Percentiles rank a stretch among this genome's conserved stretches.
Conservation (phyloP, 2,113 vertebrate species). For the Gavialis gangeticus region DNA sequence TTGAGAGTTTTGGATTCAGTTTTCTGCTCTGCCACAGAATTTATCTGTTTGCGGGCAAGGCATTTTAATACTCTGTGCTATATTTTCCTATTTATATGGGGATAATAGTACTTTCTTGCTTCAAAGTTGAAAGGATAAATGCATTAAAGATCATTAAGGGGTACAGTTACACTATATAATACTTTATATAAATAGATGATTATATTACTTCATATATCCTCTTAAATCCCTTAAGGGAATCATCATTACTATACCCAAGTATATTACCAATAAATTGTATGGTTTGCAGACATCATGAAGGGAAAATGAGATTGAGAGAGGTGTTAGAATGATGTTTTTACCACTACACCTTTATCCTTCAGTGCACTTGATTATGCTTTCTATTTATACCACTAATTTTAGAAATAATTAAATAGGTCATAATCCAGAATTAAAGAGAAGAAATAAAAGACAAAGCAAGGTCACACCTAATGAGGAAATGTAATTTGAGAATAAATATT, state of each 20-base stretch:
- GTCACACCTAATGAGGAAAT: slow-evolving; percentile 13
- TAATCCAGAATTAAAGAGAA: slow-evolving; percentile 43
- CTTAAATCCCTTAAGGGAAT: neutral
- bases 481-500: slow-evolving; percentile 8
- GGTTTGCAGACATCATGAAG: neutral
- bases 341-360: neutral
- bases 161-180: neutral
- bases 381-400: slow-evolving; percentile 32
- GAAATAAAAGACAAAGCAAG: slow-evolving; percentile 5
- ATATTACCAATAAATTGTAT: neutral
- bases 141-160: neutral
- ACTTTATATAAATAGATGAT: neutral
- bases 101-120: neutral
- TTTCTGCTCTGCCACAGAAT: neutral
- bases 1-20: neutral
- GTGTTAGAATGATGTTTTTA: slow-evolving; percentile 8
- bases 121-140: neutral
- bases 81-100: neutral
- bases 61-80: neutral
- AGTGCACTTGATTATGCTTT: slow-evolving; percentile 39
- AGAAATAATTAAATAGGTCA: slow-evolving; percentile 61
- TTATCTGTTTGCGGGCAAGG: neutral
- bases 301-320: slow-evolving; percentile 30
- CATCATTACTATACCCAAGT: neutral
- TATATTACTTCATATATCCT: neutral